These are phyloP conservation scores for Coreius guichenoti DNA, from an alignment of 2,797 vertebrate genomes.

Conservation along the genomic window DNA sequence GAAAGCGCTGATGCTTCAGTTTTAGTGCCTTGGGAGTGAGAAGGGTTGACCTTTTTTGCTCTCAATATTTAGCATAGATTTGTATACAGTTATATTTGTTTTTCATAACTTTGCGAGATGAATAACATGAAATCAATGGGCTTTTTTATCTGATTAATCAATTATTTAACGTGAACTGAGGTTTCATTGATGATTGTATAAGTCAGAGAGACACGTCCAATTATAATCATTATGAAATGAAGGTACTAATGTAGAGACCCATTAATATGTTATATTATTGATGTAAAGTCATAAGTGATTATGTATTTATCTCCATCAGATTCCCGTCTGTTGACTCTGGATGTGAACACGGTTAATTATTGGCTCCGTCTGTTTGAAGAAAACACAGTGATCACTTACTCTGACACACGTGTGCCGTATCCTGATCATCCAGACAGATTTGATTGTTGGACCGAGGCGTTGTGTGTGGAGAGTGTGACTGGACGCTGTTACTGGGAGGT, in stretches of 20 bases:
- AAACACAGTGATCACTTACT: no score
- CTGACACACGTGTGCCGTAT: background rate
- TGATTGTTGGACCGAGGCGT: background rate
- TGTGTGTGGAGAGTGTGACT: background rate
- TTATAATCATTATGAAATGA: background rate
- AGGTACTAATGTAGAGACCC: background rate
- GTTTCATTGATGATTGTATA: no score
- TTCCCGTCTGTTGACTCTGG: no score
- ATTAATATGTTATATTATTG: background rate
- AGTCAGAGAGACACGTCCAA: background rate
- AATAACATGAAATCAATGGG: background rate
- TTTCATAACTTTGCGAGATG: background rate
- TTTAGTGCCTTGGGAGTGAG: no score
- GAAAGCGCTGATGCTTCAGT: no score
- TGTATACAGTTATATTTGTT: background rate
- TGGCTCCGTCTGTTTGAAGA: no score
- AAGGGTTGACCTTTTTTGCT: no score
- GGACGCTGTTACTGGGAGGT: slow-evolving; percentile 4
- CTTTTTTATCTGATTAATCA: background rate
- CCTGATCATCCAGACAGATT: slow-evolving; percentile 13
- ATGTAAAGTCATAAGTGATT: background rate
- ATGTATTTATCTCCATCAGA: background rate
- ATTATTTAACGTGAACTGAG: background rate
- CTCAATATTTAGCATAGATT: no score
- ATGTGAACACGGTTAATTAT: no score